A percentile compares a stretch with the other conserved stretches of the same genome.
Conservation (phyloP, 2,888 invertebrate species). For the Plemyria rubiginata region DNA sequence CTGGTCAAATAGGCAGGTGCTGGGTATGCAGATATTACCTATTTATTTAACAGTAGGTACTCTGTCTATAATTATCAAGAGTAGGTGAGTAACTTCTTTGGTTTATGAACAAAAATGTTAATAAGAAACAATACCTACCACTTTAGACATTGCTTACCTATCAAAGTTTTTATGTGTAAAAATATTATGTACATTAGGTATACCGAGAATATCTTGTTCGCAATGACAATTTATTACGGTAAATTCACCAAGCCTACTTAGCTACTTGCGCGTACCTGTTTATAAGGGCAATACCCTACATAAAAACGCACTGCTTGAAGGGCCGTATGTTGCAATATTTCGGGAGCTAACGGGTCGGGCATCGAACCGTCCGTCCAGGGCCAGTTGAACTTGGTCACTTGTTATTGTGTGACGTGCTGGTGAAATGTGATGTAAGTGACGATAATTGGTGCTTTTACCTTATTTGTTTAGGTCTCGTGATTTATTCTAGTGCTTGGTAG, state of each 20-base stretch:
- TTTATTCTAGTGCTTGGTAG: not conserved
- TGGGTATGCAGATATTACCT: too few species aligned
- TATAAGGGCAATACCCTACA: slow-evolving; percentile 54
- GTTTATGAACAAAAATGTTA: too few species aligned
- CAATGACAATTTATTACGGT: slow-evolving; percentile 15
- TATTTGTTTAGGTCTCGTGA: slow-evolving; percentile 19
- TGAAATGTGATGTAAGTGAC: slow-evolving; percentile 51
- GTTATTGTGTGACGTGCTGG: slow-evolving; percentile 64
- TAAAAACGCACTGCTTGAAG: slow-evolving; percentile 49
- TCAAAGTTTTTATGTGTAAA: not conserved
- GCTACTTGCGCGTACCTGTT: slow-evolving; percentile 32
- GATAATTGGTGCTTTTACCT: slow-evolving; percentile 44
- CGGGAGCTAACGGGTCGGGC: slow-evolving; percentile 78
- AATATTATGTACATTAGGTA: not conserved
- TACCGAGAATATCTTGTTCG: not conserved
- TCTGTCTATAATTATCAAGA: too few species aligned
- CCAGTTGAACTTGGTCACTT: slow-evolving; percentile 63
- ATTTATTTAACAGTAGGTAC: too few species aligned
- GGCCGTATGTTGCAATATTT: slow-evolving; percentile 76
- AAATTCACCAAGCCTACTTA: slow-evolving; percentile 14
- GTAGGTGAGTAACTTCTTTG: too few species aligned
- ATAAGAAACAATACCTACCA: too few species aligned
- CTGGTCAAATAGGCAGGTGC: not conserved
- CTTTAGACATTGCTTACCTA: too few species aligned
- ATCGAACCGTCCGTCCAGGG: slow-evolving; percentile 59